Evolutionary conservation across 2,113 vertebrate genomes (phyloP).

Genomic region (Nothoprocta perdicaria): DNA sequence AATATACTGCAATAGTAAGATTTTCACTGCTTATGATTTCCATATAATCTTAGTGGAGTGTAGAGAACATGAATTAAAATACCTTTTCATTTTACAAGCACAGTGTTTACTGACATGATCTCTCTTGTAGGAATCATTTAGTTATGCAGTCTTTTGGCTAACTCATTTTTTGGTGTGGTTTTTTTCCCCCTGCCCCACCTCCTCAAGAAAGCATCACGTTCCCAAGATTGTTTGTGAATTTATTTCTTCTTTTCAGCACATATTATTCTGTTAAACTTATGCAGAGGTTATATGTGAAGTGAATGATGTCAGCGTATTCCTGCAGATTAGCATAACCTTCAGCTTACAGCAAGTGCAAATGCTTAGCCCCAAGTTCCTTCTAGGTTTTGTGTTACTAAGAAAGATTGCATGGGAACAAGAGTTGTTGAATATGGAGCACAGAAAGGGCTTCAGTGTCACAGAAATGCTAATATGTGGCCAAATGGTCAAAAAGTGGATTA

Average conservation of each 20-base stretch:
- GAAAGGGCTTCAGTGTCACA: conserved; percentile 60
- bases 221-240: conserved; percentile 15
- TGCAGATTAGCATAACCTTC: conserved; percentile 51
- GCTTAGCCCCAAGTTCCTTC: conserved; percentile 23
- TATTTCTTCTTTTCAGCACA: conserved; percentile 34
- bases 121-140: neutral
- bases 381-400: conserved; percentile 36
- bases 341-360: conserved; percentile 31
- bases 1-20: neutral
- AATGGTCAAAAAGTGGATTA: conserved; percentile 63
- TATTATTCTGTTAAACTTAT: conserved; percentile 28
- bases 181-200: neutral
- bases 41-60: neutral
- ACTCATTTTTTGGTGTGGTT: neutral
- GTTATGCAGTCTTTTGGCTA: neutral
- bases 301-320: conserved; percentile 39
- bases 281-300: conserved; percentile 45
- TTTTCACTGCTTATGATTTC: neutral
- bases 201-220: conserved; percentile 25
- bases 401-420: conserved; percentile 21
- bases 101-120: neutral
- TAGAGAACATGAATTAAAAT: neutral
- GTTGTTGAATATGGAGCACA: conserved; percentile 55
- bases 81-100: conserved; percentile 25
- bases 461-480: conserved; percentile 62